Evolutionary conservation across 64 coral and sea anemone species (phyloP), one percentile per base, ranked within the genome.

Genomic region (Dendrophyllia cribrosa): DNA sequence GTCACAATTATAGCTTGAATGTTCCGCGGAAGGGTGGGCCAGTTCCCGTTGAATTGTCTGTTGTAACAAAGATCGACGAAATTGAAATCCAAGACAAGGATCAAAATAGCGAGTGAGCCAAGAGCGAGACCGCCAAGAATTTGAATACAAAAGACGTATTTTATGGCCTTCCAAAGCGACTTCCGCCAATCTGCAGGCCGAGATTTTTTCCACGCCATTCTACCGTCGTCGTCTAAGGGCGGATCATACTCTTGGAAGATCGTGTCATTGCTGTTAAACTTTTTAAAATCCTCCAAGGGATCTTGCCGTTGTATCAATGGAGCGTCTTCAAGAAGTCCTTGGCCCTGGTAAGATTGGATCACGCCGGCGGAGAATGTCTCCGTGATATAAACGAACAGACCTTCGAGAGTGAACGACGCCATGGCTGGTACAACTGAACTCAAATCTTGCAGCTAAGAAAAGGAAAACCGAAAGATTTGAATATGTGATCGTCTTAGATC

Each of bases 211-310:
- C 92, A 81, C 69, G 75, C 34, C 50, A 56, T 66, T 79, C 22
- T 49, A 60, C 86, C 9, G 75, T 67, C 45, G 68, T 43, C 22
- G 26, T 70, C 70, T 12, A 66, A 85, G 16, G 45, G 76, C 45
- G 89, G 12, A 66, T 92, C 94, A 50, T 88, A 96, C 67, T 96
- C 94, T 20, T 89, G 94, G 50, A 96, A 96, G 74, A 96, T 88
- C 51, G 56, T 51, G 48, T 96, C 94, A 58, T 67, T 64, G 53
- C 58, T 22, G 79, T 96, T 85, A 61, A 96, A 96, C 47, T 53
- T 82, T 45, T 75, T 96, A 56, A 96, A 96, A 25, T 92, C 94
- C 17, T 82, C 62, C 61, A 77, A 63, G 7, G 17, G 72, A 58
- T 67, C 55, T 76, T 78, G 23, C 5, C 13, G 17, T 69, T 86